These are phyloP conservation scores for Cranoglanis bouderius DNA, from an alignment of 2,113 vertebrate species.

Conservation along the genomic window DNA sequence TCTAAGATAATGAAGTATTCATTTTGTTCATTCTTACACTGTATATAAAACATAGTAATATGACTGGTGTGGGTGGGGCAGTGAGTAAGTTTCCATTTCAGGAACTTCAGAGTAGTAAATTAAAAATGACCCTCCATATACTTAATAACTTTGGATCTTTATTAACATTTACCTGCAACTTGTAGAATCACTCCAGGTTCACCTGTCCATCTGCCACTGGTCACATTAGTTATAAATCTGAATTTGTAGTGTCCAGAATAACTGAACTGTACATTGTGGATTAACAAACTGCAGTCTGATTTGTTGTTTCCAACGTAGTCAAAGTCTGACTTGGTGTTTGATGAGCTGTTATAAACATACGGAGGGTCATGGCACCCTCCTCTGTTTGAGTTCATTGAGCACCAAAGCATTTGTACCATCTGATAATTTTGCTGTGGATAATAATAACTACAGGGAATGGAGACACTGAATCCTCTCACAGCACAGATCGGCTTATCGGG, in stretches of 20 bases:
- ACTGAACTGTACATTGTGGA: constrained; percentile 10
- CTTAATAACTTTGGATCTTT: neutral
- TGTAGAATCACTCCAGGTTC: neutral
- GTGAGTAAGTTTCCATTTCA: too few relatives aligned
- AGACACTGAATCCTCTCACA: constrained; percentile 44
- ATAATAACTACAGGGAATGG: constrained; percentile 40
- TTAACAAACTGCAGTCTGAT: too few relatives aligned
- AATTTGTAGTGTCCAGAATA: constrained; percentile 43
- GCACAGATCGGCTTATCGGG: constrained; percentile 39
- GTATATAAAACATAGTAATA: too few relatives aligned
- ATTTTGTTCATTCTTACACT: too few relatives aligned
- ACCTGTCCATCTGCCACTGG: neutral
- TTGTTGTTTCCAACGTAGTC: constrained; percentile 20
- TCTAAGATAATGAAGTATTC: too few relatives aligned
- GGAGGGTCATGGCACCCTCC: rapidly evolving
- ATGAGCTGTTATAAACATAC: constrained; percentile 35
- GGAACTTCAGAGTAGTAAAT: too few relatives aligned
- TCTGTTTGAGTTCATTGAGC: neutral
- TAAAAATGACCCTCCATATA: neutral
- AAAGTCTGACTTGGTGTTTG: neutral
- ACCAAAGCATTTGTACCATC: constrained; percentile 29
- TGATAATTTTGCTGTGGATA: neutral
- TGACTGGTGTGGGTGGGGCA: too few relatives aligned
- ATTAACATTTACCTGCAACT: constrained; percentile 34
- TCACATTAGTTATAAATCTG: neutral